Evolutionary conservation across 2,888 invertebrate genomes (phyloP).

Genomic region (Andrena bicolor): DNA sequence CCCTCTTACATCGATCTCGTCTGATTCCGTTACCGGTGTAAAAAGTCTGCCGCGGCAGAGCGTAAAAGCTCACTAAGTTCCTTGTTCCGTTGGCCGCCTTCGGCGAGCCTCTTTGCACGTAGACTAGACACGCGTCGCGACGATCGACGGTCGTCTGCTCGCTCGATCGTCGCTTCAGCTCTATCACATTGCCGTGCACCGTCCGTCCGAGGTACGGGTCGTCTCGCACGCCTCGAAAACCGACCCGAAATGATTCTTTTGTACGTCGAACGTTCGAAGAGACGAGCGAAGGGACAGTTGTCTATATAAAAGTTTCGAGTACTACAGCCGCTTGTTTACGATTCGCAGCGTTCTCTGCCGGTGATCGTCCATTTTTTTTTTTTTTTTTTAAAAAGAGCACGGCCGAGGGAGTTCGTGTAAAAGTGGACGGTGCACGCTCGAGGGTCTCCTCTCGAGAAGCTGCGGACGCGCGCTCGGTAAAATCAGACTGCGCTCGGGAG

Average conservation of each 20-base stretch:
- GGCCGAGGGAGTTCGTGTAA: conserved; percentile 23
- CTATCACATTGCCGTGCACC: conserved; percentile 68
- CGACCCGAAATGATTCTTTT: conserved; percentile 25
- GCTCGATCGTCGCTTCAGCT: conserved; percentile 29
- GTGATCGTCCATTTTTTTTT: background rate
- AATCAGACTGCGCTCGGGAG: conserved; percentile 52
- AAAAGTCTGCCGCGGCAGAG: background rate
- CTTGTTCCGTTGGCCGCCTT: background rate
- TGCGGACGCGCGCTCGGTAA: conserved; percentile 33
- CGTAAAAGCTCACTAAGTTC: background rate
- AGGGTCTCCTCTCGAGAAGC: conserved; percentile 41
- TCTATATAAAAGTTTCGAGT: conserved; percentile 24
- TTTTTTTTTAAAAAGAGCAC: background rate
- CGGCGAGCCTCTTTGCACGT: conserved; percentile 60
- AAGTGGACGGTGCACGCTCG: conserved; percentile 59
- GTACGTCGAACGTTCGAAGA: conserved; percentile 42
- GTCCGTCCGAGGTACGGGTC: conserved; percentile 31
- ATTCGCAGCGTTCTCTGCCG: background rate
- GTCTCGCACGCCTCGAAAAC: background rate
- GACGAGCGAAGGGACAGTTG: conserved; percentile 18
- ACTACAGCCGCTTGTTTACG: no score
- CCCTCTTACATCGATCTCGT: conserved; percentile 22
- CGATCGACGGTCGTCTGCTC: conserved; percentile 8
- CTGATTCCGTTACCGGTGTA: conserved; percentile 27
- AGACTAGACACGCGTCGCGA: conserved; percentile 70